Conservation (phyloP, 2,797 vertebrate species). For the Acestrorhynchus altus region DNA sequence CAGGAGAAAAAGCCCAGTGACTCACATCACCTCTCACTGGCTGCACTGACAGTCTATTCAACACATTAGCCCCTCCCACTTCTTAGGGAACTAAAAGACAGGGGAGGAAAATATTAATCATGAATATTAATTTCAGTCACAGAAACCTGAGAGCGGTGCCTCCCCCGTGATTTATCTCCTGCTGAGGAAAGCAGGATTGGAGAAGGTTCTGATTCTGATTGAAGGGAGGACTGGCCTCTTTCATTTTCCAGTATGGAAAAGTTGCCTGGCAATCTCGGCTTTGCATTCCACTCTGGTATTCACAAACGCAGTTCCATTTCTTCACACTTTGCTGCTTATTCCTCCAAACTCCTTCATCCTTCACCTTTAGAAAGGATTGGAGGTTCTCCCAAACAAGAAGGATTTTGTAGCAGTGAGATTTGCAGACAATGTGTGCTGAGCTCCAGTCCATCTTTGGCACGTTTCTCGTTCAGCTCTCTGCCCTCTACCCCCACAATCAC, state of each 20-base stretch:
- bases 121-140: slow-evolving; percentile 37
- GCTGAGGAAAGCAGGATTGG: not conserved
- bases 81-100: slow-evolving; percentile 10
- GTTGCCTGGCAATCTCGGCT: slow-evolving; percentile 56
- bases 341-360: not conserved
- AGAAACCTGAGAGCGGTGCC: slow-evolving; percentile 18
- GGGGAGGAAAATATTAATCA: slow-evolving; percentile 23
- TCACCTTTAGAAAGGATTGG: not conserved
- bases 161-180: slow-evolving; percentile 13
- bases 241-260: slow-evolving; percentile 58
- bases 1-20: slow-evolving; percentile 21
- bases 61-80: slow-evolving; percentile 61
- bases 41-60: slow-evolving; percentile 36
- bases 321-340: slow-evolving; percentile 15
- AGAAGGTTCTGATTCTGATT: not conserved
- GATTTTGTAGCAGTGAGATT: not conserved
- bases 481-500: slow-evolving; percentile 34
- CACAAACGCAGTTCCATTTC: slow-evolving; percentile 44
- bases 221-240: slow-evolving; percentile 26
- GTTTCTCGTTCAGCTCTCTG: not conserved
- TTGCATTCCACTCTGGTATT: slow-evolving; percentile 63
- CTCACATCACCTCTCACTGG: slow-evolving; percentile 42
- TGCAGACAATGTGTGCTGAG: not conserved
- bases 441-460: not conserved
- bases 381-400: not conserved